Evolutionary conservation across 2,797 vertebrate species (phyloP).

Genomic region (Myripristis murdjan): DNA sequence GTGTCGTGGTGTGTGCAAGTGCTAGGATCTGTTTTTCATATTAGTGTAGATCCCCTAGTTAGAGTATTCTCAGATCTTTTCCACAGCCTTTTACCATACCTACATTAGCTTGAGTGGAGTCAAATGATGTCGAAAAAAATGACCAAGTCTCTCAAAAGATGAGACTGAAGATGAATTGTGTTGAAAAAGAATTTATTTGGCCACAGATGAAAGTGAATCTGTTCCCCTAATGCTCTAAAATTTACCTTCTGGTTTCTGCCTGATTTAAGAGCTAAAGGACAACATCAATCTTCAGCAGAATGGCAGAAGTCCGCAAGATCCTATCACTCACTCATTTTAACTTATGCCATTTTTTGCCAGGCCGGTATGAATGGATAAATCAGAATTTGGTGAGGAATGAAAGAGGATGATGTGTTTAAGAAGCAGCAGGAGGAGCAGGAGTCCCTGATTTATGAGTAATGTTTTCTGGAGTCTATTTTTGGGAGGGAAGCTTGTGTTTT

Average conservation of each 20-base stretch:
- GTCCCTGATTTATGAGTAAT: constrained; percentile 67
- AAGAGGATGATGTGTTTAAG: constrained; percentile 28
- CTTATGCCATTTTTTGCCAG: constrained; percentile 25
- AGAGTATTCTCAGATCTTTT: constrained; percentile 26
- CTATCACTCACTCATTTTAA: constrained; percentile 23
- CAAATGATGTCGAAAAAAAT: constrained; percentile 11
- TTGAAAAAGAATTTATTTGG: constrained; percentile 5
- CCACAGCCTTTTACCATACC: constrained; percentile 22
- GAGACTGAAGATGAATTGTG: background rate
- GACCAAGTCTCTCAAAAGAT: constrained; percentile 8
- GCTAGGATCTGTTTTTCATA: constrained; percentile 67
- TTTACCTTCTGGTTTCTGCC: background rate
- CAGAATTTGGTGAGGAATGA: constrained; percentile 34
- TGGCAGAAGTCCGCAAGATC: constrained; percentile 9
- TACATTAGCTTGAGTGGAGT: constrained; percentile 2
- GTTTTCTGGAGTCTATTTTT: constrained; percentile 72
- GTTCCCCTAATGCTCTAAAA: background rate
- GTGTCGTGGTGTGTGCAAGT: constrained; percentile 64
- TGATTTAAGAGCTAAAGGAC: constrained; percentile 1
- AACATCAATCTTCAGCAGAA: constrained; percentile 11
- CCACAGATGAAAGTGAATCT: background rate
- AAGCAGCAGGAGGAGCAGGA: constrained; percentile 42
- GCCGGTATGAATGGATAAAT: constrained; percentile 28
- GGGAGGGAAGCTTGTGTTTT: constrained; percentile 55
- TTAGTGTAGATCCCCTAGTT: constrained; percentile 43